Evolutionary conservation across 2,797 vertebrate genomes (phyloP).

Genomic region (Myotis findleyi): DNA sequence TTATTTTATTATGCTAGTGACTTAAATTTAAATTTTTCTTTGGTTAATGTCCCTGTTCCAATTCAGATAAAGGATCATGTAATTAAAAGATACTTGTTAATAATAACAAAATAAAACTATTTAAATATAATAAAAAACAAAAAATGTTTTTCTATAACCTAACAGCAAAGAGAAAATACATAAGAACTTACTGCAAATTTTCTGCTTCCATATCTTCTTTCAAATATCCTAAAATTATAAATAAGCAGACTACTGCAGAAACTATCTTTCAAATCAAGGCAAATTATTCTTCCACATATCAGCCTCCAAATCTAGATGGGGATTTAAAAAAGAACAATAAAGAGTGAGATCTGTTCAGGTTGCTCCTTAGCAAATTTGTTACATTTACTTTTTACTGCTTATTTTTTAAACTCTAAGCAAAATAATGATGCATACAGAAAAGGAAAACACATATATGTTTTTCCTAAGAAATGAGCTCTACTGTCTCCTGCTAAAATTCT

Average conservation of each 20-base stretch:
- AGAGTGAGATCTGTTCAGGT: conserved; percentile 34
- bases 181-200: conserved; percentile 95
- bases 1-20: conserved; percentile 38
- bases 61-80: conserved; percentile 3
- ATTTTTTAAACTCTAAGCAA: conserved; percentile 10
- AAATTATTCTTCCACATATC: conserved; percentile 93
- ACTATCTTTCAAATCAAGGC: conserved; percentile 96
- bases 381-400: not conserved
- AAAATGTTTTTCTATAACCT: not conserved
- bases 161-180: conserved; percentile 36
- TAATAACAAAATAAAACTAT: conserved; percentile 46
- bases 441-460: not conserved
- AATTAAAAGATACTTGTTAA: conserved; percentile 10
- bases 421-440: not conserved
- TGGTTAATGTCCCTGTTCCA: not conserved
- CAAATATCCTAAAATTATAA: conserved; percentile 98
- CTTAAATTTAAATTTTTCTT: conserved; percentile 53
- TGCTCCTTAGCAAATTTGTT: not conserved
- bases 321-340: conserved; percentile 59
- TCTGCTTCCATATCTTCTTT: conserved; percentile 96
- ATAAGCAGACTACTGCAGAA: conserved; percentile 98
- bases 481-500: not conserved
- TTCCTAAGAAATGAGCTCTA: not conserved
- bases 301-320: conserved; percentile 93
- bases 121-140: conserved; percentile 1